These are phyloP conservation scores for Indicator indicator DNA, from an alignment of 2,113 vertebrate genomes.

Conservation along the genomic window DNA sequence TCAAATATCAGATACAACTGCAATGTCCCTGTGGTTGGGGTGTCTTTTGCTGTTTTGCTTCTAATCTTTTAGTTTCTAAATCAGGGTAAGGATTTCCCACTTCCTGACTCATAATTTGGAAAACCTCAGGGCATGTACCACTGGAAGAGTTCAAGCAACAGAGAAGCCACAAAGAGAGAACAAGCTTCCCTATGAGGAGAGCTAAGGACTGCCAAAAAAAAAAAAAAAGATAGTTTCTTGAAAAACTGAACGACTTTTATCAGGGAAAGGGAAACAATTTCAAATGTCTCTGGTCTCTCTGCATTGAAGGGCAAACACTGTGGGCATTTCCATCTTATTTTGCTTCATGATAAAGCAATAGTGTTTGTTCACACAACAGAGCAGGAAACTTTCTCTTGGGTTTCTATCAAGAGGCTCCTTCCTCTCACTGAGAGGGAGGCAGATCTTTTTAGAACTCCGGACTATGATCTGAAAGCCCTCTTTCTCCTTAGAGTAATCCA, in stretches of 20 bases:
- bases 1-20: background rate
- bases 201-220: background rate
- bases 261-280: background rate
- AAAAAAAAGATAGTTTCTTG: background rate
- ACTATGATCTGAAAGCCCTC: background rate
- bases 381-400: background rate
- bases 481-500: background rate
- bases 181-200: background rate
- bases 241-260: background rate
- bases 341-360: background rate
- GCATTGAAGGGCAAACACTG: background rate
- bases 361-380: background rate
- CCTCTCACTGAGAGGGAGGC: background rate
- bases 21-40: background rate
- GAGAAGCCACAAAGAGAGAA: background rate
- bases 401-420: background rate
- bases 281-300: background rate
- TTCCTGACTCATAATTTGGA: background rate
- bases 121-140: background rate
- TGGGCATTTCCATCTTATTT: background rate
- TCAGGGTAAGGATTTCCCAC: background rate
- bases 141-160: background rate
- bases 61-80: conserved; percentile 39
- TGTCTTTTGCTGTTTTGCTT: background rate
- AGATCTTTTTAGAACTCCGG: background rate